Evolutionary conservation across 2,888 invertebrate genomes (phyloP), one percentile per base, ranked within the genome.

Genomic region (Epinotia ramella): DNA sequence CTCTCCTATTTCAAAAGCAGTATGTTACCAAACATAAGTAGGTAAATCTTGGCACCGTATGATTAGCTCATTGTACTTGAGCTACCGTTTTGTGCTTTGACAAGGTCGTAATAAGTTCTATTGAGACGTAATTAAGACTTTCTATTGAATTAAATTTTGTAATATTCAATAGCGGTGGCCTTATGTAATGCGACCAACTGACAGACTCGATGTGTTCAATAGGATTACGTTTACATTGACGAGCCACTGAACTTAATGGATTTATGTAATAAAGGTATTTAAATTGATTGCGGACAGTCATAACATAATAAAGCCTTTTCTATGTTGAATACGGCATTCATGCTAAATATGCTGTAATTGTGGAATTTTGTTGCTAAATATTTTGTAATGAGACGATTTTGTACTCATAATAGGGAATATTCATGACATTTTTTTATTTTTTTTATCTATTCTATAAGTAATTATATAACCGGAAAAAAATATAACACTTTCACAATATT

Each of bases 31-130:
- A 77, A 73, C 83, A 85, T 86, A 84, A 84, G 84, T 81, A 83
- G 83, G 80, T 80, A 81, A 84, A 80, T 85, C 83, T 85, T 84
- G 88, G 87, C 84, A 84, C 84, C 88, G 84, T 85, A 84, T 93
- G 92, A 93, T 94, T 92, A 91, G 89, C 87, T 86, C 85, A 92
- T 94, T 93, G 93, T 93, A 80, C 79, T 78, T 74, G 70, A 79
- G 92, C 94, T 93, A 93, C 94, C 90, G 93, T 93, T 92, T 88
- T 79, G 81, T 87, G 85, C 83, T 81, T 85, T 88, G 89, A 89
- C 91, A 91, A 91, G 92, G 91, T 86, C 81, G 85, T 87, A 88
- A 88, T 89, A 87, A 88, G 84, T 83, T 81, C 86, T 81, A 88
- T 88, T 85, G 83, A 86, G 80, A 84, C 84, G 86, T 90, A 89